phyloP scores from a whole-genome alignment of 1,140 invertebrate species.

The Brachionus plicatilis region DNA sequence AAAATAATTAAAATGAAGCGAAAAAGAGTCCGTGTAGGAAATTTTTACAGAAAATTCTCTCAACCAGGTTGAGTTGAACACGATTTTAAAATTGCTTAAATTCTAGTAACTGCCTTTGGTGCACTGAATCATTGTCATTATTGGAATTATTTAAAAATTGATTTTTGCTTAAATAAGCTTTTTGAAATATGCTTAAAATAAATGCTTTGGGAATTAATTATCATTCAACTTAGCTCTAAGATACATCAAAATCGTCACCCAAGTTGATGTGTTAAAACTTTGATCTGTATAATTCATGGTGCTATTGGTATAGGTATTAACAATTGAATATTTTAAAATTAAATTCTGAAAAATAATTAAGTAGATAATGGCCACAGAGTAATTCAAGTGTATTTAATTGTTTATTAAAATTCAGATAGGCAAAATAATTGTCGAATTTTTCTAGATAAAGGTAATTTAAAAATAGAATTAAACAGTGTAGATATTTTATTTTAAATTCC shows the following conservation, averaged over 20 bases:
- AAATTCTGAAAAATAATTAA: background rate
- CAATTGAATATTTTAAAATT: background rate
- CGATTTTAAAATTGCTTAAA: background rate
- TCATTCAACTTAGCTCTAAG: background rate
- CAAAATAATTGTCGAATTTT: background rate
- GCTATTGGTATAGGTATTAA: background rate
- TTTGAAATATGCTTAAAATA: background rate
- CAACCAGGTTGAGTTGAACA: background rate
- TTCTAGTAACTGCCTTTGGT: background rate
- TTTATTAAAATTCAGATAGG: slow-evolving; percentile 24
- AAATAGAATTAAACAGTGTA: background rate
- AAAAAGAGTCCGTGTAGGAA: background rate
- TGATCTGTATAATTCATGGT: background rate
- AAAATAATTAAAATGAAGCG: background rate
- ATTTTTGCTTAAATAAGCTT: background rate
- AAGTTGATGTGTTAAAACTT: background rate
- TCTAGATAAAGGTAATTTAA: background rate
- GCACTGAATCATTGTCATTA: background rate
- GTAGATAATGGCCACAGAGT: background rate
- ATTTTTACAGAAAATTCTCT: background rate
- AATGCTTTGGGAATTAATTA: background rate
- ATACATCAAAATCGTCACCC: background rate
- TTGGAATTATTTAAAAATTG: background rate
- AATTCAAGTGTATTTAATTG: slow-evolving; percentile 2
- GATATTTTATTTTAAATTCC: background rate